These are phyloP conservation scores for Clarias magur DNA, from an alignment of 2,113 vertebrate species.

Conservation along the genomic window DNA sequence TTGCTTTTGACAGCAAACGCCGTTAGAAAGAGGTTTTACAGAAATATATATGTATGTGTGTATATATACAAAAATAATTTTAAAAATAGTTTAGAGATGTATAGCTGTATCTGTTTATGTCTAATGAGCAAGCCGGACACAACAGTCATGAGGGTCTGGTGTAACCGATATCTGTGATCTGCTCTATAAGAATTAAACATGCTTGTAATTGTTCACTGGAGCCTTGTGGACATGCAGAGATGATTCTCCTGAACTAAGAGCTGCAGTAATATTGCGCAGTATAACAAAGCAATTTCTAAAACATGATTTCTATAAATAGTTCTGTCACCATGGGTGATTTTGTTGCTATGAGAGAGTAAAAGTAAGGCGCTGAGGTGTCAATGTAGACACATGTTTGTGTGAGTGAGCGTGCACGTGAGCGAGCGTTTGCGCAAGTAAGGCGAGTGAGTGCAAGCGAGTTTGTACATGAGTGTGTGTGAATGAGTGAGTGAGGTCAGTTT, in stretches of 20 bases:
- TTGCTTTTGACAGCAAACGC: too few species aligned
- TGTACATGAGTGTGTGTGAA: neutral
- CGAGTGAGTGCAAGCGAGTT: neutral
- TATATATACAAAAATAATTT: too few species aligned
- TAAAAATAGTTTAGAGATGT: too few species aligned
- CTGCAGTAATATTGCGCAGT: slow-evolving; percentile 35
- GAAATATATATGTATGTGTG: too few species aligned
- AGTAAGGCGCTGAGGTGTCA: neutral
- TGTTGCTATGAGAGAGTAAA: neutral
- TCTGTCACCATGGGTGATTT: neutral
- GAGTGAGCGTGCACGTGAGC: neutral
- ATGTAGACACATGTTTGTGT: too few species aligned
- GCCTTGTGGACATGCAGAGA: neutral
- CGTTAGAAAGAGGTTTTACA: too few species aligned
- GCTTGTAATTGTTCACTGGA: neutral
- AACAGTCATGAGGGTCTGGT: neutral
- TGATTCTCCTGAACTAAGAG: slow-evolving; percentile 12
- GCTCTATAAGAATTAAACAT: neutral
- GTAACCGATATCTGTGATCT: neutral
- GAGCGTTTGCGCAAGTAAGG: neutral
- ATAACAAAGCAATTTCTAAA: neutral
- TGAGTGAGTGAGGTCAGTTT: neutral
- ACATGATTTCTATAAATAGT: slow-evolving; percentile 11
- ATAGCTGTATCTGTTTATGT: too few species aligned
- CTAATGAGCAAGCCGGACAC: too few species aligned